phyloP scores from a whole-genome alignment of 1,140 invertebrate genomes.

The Diorhabda carinulata region DNA sequence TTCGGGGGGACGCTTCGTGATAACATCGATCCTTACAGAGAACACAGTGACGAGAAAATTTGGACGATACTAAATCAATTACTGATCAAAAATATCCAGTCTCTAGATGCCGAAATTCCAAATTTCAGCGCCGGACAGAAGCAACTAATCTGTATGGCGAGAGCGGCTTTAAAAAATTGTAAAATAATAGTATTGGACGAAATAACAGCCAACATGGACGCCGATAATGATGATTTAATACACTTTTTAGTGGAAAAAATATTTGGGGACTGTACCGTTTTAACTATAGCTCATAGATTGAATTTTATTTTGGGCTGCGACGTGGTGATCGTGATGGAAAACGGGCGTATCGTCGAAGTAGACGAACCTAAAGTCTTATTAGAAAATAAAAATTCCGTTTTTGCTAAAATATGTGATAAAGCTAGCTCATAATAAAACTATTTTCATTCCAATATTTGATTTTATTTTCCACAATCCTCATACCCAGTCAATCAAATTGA shows the following conservation, averaged over 20 bases:
- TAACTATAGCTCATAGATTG: slow-evolving; percentile 78
- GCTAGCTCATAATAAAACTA: not conserved
- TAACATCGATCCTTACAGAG: slow-evolving; percentile 56
- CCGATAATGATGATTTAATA: slow-evolving; percentile 64
- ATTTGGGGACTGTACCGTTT: slow-evolving; percentile 68
- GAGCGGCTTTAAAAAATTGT: slow-evolving; percentile 69
- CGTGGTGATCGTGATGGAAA: slow-evolving; percentile 67
- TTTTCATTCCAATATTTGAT: too few species aligned
- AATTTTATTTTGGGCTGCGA: slow-evolving; percentile 79
- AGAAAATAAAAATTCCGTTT: slow-evolving; percentile 48
- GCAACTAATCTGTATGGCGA: slow-evolving; percentile 72
- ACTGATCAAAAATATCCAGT: slow-evolving; percentile 30
- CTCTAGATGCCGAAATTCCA: slow-evolving; percentile 59
- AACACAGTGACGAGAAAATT: slow-evolving; percentile 49
- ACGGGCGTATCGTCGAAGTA: slow-evolving; percentile 62
- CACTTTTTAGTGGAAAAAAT: slow-evolving; percentile 63
- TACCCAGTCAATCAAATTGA: too few species aligned
- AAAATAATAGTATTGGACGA: slow-evolving; percentile 78
- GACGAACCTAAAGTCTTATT: slow-evolving; percentile 66
- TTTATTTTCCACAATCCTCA: too few species aligned
- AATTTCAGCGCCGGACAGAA: slow-evolving; percentile 76
- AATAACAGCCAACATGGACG: slow-evolving; percentile 68
- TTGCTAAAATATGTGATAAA: not conserved
- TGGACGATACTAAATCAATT: slow-evolving; percentile 35
- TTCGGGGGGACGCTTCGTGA: slow-evolving; percentile 49